Evolutionary conservation across 2,113 vertebrate genomes (phyloP).

Genomic region (Prionailurus viverrinus): DNA sequence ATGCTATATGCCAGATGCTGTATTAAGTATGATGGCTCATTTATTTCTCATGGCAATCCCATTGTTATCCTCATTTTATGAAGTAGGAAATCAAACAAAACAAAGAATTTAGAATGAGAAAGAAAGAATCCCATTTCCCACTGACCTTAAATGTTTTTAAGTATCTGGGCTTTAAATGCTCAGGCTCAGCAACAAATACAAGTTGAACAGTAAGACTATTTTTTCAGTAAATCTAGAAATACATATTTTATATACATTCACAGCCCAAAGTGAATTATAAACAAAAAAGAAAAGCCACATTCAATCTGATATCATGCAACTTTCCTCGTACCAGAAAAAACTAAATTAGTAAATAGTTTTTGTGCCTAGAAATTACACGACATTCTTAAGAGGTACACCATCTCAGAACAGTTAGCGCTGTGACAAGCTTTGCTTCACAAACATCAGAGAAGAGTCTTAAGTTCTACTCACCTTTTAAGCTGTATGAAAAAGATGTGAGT

Average conservation of each 20-base stretch:
- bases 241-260: background rate
- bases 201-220: background rate
- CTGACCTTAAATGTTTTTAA: background rate
- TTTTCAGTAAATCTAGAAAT: constrained; percentile 41
- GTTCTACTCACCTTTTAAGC: constrained; percentile 70
- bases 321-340: background rate
- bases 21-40: background rate
- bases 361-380: background rate
- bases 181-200: background rate
- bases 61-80: background rate
- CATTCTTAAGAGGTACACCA: background rate
- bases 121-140: background rate
- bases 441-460: background rate
- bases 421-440: background rate
- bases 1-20: background rate
- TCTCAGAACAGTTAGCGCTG: background rate
- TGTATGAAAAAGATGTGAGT: background rate
- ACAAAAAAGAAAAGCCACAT: background rate
- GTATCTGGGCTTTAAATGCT: background rate
- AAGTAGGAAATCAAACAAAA: background rate
- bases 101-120: constrained; percentile 27
- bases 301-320: background rate
- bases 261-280: background rate
- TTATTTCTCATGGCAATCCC: background rate
- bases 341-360: background rate